Evolutionary conservation across 2,113 vertebrate species (phyloP).

Genomic region (Saccopteryx bilineata): DNA sequence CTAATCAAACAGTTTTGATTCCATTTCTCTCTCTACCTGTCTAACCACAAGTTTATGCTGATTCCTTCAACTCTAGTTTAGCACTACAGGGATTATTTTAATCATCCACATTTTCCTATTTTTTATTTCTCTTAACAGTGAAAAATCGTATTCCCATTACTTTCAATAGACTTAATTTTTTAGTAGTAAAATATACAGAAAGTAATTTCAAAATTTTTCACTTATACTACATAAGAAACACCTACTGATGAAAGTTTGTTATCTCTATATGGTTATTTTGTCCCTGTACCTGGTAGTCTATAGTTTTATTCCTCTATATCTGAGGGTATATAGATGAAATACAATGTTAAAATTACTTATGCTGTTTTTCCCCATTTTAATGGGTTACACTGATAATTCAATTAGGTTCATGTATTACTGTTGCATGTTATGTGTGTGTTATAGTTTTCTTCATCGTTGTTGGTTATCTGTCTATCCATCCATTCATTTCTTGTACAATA

Average conservation of each 20-base stretch:
- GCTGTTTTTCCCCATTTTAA: neutral
- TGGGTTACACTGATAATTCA: neutral
- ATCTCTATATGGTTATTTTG: neutral
- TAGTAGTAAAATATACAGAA: neutral
- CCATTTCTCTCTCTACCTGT: too few relatives aligned
- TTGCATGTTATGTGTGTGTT: too few relatives aligned
- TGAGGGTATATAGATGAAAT: neutral
- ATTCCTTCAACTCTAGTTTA: too few relatives aligned
- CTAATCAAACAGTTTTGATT: too few relatives aligned
- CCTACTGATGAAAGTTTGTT: neutral
- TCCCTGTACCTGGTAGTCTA: neutral
- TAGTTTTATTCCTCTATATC: neutral
- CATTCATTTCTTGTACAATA: neutral
- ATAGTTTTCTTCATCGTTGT: neutral
- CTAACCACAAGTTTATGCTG: too few relatives aligned
- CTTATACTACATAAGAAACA: neutral
- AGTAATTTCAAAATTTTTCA: neutral
- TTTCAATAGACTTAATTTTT: neutral
- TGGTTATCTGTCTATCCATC: neutral
- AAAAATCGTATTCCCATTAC: neutral
- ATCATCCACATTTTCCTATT: too few relatives aligned
- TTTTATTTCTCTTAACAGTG: too few relatives aligned
- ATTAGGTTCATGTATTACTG: neutral
- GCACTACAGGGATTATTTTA: too few relatives aligned
- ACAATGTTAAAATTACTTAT: neutral